Evolutionary conservation across 2,888 invertebrate genomes (phyloP).

Genomic region (Hypolimnas misippus): DNA sequence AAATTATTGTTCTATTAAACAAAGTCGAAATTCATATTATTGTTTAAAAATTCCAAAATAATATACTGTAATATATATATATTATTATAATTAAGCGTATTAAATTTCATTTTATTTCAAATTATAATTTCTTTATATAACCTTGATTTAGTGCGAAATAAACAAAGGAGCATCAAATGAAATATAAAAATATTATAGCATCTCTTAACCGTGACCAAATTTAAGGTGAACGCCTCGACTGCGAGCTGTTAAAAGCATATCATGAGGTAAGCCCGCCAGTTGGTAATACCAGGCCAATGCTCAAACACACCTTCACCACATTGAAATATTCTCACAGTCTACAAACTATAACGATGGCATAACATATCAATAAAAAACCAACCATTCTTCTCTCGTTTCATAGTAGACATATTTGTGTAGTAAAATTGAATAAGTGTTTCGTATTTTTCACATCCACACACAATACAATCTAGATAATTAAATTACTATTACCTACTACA

Average conservation of each 20-base stretch:
- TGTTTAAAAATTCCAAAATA: no score
- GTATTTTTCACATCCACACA: conserved; percentile 6
- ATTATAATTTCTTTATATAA: no score
- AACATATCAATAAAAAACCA: conserved; percentile 9
- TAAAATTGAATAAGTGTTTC: not conserved
- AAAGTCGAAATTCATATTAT: no score
- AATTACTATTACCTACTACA: not conserved
- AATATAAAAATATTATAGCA: not conserved
- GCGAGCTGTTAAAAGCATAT: not conserved
- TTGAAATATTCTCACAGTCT: conserved; percentile 34
- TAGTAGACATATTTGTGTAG: not conserved
- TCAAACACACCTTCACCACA: conserved; percentile 3
- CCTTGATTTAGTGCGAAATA: not conserved
- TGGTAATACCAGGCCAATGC: conserved; percentile 8
- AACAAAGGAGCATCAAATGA: not conserved
- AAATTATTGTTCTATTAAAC: no score
- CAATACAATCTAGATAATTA: conserved; percentile 1
- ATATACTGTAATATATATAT: no score
- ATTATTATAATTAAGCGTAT: no score
- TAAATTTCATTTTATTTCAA: no score
- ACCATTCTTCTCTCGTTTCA: not conserved
- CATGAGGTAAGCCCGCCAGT: not conserved
- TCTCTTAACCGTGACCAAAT: conserved; percentile 18
- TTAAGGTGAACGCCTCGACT: conserved; percentile 12
- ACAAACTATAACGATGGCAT: conserved; percentile 21